These are phyloP conservation scores for Eretmocerus hayati DNA, from an alignment of 2,888 invertebrate genomes.

Conservation along the genomic window DNA sequence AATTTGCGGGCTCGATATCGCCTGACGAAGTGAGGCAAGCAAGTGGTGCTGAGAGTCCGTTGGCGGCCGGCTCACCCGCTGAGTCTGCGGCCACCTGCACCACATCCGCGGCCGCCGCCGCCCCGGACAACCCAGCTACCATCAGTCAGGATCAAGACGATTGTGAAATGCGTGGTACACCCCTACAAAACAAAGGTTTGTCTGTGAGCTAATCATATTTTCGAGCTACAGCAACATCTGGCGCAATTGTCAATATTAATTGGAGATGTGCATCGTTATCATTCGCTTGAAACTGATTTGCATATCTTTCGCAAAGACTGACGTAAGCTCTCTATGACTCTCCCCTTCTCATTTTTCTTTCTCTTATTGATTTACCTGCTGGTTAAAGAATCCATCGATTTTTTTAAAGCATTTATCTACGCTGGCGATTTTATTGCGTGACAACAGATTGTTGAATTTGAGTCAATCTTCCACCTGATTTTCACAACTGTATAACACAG, in stretches of 20 bases:
- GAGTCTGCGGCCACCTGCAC: conserved; percentile 25
- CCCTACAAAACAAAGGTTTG: conserved; percentile 54
- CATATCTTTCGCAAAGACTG: not conserved
- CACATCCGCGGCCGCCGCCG: not conserved
- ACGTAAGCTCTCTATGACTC: not conserved
- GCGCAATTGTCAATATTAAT: no score
- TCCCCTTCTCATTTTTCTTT: no score
- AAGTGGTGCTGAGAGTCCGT: conserved; percentile 27
- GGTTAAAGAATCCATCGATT: no score
- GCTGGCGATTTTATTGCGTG: no score
- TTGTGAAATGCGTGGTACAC: conserved; percentile 54
- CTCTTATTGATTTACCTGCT: no score
- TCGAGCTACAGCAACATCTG: not conserved
- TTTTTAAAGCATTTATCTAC: no score
- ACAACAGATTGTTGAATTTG: no score
- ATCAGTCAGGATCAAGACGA: conserved; percentile 23
- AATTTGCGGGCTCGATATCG: conserved; percentile 29
- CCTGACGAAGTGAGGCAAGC: conserved; percentile 29
- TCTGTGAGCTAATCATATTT: not conserved
- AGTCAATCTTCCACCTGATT: no score
- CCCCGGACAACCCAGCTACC: not conserved
- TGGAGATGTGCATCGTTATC: no score
- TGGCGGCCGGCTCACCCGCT: conserved; percentile 27
- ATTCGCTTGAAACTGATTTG: not conserved
- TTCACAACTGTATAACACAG: no score